These are phyloP conservation scores for Cryptus armator DNA, from an alignment of 2,888 invertebrate species.

Conservation along the genomic window DNA sequence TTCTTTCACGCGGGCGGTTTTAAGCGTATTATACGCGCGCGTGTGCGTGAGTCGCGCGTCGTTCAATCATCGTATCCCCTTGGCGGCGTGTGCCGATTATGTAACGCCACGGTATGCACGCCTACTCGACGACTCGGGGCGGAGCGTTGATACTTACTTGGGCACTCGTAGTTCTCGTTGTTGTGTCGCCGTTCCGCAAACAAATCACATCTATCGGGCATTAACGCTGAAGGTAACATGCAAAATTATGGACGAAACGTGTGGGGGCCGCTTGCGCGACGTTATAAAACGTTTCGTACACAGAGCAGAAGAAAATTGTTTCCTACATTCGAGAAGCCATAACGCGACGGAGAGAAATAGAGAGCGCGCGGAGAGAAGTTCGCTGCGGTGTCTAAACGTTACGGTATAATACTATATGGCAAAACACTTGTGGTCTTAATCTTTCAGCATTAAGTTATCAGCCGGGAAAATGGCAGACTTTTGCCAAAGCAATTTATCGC, in stretches of 20 bases:
- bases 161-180: background rate
- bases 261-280: background rate
- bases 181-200: slow-evolving; percentile 65
- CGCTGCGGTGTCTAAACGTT: background rate
- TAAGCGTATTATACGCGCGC: slow-evolving; percentile 42
- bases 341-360: slow-evolving; percentile 12
- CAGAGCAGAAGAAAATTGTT: slow-evolving; percentile 67
- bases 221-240: slow-evolving; percentile 64
- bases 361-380: background rate
- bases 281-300: slow-evolving; percentile 51
- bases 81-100: slow-evolving; percentile 54
- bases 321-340: slow-evolving; percentile 36
- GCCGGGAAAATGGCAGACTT: slow-evolving; percentile 68
- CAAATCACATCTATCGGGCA: slow-evolving; percentile 66
- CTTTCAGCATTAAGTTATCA: slow-evolving; percentile 72
- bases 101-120: slow-evolving; percentile 54
- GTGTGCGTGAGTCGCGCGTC: slow-evolving; percentile 47
- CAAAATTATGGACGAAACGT: slow-evolving; percentile 68
- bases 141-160: slow-evolving; percentile 60
- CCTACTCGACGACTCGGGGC: slow-evolving; percentile 65
- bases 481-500: slow-evolving; percentile 71
- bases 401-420: slow-evolving; percentile 8
- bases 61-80: slow-evolving; percentile 63
- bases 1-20: slow-evolving; percentile 24
- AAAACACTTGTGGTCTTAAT: slow-evolving; percentile 60